A percentile compares a stretch with the other conserved stretches of the same genome.
Conservation (phyloP, 1,140 invertebrate genomes). For the Eurosta solidaginis region DNA sequence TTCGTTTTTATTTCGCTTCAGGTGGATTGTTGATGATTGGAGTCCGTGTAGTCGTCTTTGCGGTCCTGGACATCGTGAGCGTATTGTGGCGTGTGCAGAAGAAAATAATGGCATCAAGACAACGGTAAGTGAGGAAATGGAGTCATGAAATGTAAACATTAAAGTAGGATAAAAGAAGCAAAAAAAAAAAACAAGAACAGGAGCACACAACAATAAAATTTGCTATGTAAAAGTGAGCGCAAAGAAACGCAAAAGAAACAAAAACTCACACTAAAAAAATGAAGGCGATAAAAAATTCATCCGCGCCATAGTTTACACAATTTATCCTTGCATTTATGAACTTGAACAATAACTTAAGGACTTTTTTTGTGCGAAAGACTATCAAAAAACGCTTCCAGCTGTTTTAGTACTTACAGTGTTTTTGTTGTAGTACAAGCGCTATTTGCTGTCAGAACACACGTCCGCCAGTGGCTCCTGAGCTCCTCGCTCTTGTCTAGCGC, state of each 20-base stretch:
- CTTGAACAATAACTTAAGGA: too few relatives aligned
- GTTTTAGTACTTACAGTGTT: too few relatives aligned
- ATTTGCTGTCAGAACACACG: not conserved
- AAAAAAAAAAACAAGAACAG: not conserved
- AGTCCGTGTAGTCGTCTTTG: conserved; percentile 80
- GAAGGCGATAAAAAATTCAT: not conserved
- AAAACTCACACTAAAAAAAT: not conserved
- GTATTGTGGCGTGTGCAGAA: conserved; percentile 80
- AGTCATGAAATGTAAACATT: not conserved
- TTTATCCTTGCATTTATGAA: not conserved
- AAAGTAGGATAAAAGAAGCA: too few relatives aligned
- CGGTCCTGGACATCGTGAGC: conserved; percentile 76
- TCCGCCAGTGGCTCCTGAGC: not conserved
- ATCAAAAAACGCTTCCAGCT: conserved; percentile 1
- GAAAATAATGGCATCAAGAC: conserved; percentile 70
- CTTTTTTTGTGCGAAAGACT: too few relatives aligned
- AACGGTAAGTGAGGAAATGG: conserved; percentile 64
- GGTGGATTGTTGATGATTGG: conserved; percentile 91
- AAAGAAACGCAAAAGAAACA: not conserved
- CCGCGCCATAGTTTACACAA: not conserved
- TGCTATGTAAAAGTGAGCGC: not conserved
- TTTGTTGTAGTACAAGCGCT: too few relatives aligned
- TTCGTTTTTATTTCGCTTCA: conserved; percentile 56
- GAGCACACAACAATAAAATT: not conserved
- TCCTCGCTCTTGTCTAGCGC: too few relatives aligned